Base-by-base conservation (phyloP, 2,113 vertebrate species). In the Anarrhichthys ocellatus region DNA sequence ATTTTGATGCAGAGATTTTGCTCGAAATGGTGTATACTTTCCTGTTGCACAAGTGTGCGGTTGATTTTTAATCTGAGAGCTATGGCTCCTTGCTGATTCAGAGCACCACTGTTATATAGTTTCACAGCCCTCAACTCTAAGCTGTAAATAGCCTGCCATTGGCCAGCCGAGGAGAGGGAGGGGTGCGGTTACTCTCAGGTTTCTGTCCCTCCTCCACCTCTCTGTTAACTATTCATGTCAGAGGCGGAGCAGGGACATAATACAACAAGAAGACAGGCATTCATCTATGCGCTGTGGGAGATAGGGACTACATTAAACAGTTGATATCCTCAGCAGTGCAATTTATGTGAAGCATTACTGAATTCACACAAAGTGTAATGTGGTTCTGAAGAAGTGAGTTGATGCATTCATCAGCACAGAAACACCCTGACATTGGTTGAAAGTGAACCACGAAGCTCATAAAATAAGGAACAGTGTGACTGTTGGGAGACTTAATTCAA, bases 151-250 rank as follows among this genome's bases (percentile, higher is more conserved):
- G 85, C 65, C 83, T 87, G 80, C 85, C 76, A 95, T 96, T 96
- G 95, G 95, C 86, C 83, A 75, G 76, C 75, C 0, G 44, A 50
- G 48, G 44, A 76, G 80, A 83, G 68, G 91, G 91, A 88, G 91
- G 93, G 76, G 83, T 81, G 91, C 87, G 42, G 80, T 48, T 42
- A 77, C 82, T 87, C 90, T 95, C 92, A 87, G 88, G 90, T 94
- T 94, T 92, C 92, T 89, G 69, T 91, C 84, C 88, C 87, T 90
- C 89, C 88, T 93, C 89, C 90, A 54, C 75, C 79, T 83, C 87
- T 63, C 83, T 84, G 81, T 90, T 87, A 79, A 85, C 86, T 78
- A 76, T 89, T 90, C 79, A 87, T 85, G 74, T 76, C 52, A 54
- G 81, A 89, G 73, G 65, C 62, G 56, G 76, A 67, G 54, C 38